A percentile compares a stretch with the other conserved stretches of the same genome.
Conservation (phyloP, 2,888 invertebrate genomes). For the Sminthurinus aureus region DNA sequence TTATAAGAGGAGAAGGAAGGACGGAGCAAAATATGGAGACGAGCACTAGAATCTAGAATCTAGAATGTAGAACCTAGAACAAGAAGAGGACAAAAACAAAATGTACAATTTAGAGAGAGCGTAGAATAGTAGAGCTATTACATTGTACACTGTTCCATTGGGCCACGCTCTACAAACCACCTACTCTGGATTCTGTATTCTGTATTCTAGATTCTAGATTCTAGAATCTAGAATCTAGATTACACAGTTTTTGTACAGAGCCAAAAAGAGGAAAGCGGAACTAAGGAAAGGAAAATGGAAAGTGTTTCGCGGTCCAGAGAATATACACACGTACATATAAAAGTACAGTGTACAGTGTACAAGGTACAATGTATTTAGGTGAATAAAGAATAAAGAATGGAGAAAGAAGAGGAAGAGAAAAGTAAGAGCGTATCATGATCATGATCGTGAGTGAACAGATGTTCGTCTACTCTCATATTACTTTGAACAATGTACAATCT, state of each 20-base stretch:
- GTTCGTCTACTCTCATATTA: conserved; percentile 19
- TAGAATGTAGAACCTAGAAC: too few species aligned
- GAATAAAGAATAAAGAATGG: too few species aligned
- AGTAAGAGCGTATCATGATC: conserved; percentile 20
- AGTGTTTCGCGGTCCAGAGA: conserved; percentile 29
- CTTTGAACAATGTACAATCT: neutral
- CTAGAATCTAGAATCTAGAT: conserved; percentile 15
- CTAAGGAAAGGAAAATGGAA: neutral
- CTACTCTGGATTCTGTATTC: too few species aligned
- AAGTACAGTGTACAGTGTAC: too few species aligned
- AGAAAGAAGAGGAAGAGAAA: neutral
- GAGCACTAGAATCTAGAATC: too few species aligned
- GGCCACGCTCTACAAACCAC: too few species aligned
- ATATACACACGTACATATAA: neutral
- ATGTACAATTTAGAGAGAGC: neutral
- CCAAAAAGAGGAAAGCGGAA: neutral
- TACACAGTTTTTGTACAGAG: conserved; percentile 13
- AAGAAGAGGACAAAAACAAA: too few species aligned
- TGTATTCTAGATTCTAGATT: conserved; percentile 19
- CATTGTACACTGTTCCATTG: too few species aligned
- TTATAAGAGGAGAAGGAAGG: too few species aligned
- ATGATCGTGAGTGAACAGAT: conserved; percentile 22
- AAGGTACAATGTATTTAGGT: too few species aligned
- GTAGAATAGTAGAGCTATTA: too few species aligned
- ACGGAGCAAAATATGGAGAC: too few species aligned